Evolutionary conservation across 2,888 invertebrate genomes (phyloP), one percentile per base, ranked within the genome.

Genomic region (Campoplex nolae): DNA sequence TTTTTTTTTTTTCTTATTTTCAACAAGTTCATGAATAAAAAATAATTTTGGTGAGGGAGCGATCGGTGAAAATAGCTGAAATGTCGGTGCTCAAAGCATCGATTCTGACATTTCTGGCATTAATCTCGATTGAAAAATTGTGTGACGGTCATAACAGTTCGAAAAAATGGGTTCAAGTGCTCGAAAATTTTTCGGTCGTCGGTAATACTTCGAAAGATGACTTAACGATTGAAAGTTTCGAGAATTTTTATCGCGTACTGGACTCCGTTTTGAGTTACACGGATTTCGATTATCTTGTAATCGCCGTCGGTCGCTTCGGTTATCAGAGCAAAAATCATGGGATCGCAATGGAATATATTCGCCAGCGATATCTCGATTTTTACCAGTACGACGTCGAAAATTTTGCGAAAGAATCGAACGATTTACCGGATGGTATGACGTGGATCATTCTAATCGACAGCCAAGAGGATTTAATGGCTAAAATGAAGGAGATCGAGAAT

Each of bases 361-460:
- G 38, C 1, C 73, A 58, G 1, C 80, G 85, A 23, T 83, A 73
- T 2, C 77, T 88, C 16, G 82, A 80, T 42, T 51, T 35, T 11
- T 91, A 90, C 76, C 88, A 84, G 13, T 84, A 89, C 3, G 75
- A 79, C 4, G 38, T 86, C 1, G 73, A 67, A 0, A 54, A 89
- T 13, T 71, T 87, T 9, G 54, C 83, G 0, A 1, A 8, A 7
- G 62, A 56, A 4, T 16, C 23, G 0, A 38, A 28, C 2, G 35
- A 38, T 65, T 18, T 82, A 48, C 79, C 48, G 42, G 48, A 16
- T 16, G 82, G 79, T 16, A 42, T 90, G 28, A 91, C 91, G 0
- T 91, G 92, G 91, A 86, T 90, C 11, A 75, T 92, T 9, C 11
- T 89, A 23, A 45, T 90, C 11, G 84, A 85, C 1, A 79, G 88